Evolutionary conservation across 2,888 invertebrate species (phyloP).

Genomic region (Dioctria linearis): DNA sequence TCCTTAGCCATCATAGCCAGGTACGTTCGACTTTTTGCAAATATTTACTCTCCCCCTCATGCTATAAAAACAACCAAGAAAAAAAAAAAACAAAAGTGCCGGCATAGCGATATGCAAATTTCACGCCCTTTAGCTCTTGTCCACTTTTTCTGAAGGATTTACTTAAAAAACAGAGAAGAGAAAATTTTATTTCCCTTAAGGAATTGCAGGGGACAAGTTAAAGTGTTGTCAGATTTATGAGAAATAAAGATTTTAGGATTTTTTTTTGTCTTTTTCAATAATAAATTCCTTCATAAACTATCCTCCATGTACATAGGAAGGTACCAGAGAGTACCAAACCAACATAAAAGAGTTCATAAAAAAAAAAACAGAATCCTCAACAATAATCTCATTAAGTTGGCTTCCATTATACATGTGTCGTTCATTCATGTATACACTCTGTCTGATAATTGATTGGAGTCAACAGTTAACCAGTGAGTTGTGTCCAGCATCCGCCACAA

Average conservation of each 20-base stretch:
- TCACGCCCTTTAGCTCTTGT: not conserved
- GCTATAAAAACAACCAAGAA: too few relatives aligned
- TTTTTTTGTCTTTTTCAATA: too few relatives aligned
- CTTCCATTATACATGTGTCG: slow-evolving; percentile 41
- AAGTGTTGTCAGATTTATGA: too few relatives aligned
- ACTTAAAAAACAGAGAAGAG: not conserved
- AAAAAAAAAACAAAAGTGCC: slow-evolving; percentile 16
- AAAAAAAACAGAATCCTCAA: slow-evolving; percentile 29
- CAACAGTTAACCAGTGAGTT: slow-evolving; percentile 39
- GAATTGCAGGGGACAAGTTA: too few relatives aligned
- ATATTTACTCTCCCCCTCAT: not conserved
- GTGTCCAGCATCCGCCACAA: slow-evolving; percentile 54
- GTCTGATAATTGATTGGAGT: slow-evolving; percentile 50
- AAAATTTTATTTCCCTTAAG: too few relatives aligned
- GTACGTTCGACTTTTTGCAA: not conserved
- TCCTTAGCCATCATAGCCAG: not conserved
- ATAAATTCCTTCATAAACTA: slow-evolving; percentile 7
- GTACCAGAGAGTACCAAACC: slow-evolving; percentile 1
- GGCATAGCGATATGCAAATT: slow-evolving; percentile 13
- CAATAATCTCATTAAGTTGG: slow-evolving; percentile 49
- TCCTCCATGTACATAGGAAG: not conserved
- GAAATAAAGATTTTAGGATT: too few relatives aligned
- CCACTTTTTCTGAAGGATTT: not conserved
- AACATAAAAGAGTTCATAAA: not conserved
- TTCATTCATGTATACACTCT: slow-evolving; percentile 21